Conservation (phyloP, 2,797 vertebrate species). For the Cirrhinus mrigala region DNA sequence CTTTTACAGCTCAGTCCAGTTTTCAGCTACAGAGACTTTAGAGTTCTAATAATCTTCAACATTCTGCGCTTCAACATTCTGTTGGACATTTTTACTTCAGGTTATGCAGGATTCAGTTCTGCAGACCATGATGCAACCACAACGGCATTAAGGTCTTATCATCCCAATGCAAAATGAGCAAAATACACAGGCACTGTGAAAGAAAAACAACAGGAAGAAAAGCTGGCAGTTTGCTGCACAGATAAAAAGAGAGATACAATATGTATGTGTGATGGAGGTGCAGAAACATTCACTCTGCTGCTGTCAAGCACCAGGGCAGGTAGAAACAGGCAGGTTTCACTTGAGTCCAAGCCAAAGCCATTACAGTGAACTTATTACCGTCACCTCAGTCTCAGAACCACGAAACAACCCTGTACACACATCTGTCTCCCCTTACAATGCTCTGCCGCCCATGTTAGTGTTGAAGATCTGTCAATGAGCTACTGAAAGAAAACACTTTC, state of each 20-base stretch:
- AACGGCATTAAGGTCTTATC: too few species aligned
- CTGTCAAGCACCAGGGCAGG: conserved; percentile 68
- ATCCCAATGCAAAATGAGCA: background rate
- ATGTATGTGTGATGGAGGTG: conserved; percentile 22
- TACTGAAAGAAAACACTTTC: conserved; percentile 44
- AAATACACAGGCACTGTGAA: background rate
- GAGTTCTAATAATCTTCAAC: conserved; percentile 1
- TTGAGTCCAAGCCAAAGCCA: conserved; percentile 78
- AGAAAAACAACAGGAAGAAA: conserved; percentile 19
- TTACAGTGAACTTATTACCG: conserved; percentile 58
- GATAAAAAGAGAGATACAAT: background rate
- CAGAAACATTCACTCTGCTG: conserved; percentile 50
- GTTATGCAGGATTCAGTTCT: background rate
- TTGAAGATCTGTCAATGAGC: conserved; percentile 50
- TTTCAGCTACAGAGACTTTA: conserved; percentile 58
- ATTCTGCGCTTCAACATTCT: background rate
- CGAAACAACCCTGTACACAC: conserved; percentile 36
- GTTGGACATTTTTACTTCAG: background rate
- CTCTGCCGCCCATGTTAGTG: conserved; percentile 46
- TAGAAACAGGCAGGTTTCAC: conserved; percentile 82
- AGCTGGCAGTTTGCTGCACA: background rate
- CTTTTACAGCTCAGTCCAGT: conserved; percentile 65
- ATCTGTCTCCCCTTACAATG: conserved; percentile 46
- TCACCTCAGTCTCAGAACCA: conserved; percentile 50
- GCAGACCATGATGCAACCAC: background rate